Base-by-base conservation (phyloP, 2,888 invertebrate species). In the Patella depressa region DNA sequence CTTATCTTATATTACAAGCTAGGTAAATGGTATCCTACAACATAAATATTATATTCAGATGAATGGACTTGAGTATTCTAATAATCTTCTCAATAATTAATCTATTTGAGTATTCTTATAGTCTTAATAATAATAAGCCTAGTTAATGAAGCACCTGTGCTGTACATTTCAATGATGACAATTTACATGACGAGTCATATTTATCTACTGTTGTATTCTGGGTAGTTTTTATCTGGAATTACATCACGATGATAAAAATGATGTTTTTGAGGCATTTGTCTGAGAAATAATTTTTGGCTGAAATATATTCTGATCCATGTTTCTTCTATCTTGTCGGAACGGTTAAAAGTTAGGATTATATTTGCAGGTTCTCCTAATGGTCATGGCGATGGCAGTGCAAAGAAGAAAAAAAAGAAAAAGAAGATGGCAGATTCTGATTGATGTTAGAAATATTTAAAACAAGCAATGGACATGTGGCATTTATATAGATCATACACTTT, bases 391-490 rank as follows among this genome's bases (percentile, higher is more conserved):
- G 71, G 75, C 53, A 84, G 83, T 73, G 79, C 83, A 73, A 85
- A 84, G 77, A 85, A 84, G 79, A 87, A 87, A 75, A 87, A 87
- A 80, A 87, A 87, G 78, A 87, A 85, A 78, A 81, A 81, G 78
- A 74, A 78, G n/a, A 81, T 80, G 53, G 70, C 81, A 59, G 82
- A 82, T 45, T 73, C 74, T 14, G 79, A 74, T 59, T 81, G 74
- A 15, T 69, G 65, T n/a, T 59, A 71, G 24, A 57, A 75, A 53
- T 19, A 65, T 12, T 15, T 7, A 4, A 5, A 11, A 9, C 19
- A 11, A 19, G 0, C 19, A 65, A 9, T 24, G 11, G 24, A 19
- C n/a, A 65, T 19, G 7, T 65, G 65, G 24, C 65, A 65, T 65
- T 65, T n/a, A 65, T 19, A 19, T 65, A 14, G 19, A 65, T 19